phyloP scores from a whole-genome alignment of 2,797 vertebrate species.

The Vespertilio murinus region DNA sequence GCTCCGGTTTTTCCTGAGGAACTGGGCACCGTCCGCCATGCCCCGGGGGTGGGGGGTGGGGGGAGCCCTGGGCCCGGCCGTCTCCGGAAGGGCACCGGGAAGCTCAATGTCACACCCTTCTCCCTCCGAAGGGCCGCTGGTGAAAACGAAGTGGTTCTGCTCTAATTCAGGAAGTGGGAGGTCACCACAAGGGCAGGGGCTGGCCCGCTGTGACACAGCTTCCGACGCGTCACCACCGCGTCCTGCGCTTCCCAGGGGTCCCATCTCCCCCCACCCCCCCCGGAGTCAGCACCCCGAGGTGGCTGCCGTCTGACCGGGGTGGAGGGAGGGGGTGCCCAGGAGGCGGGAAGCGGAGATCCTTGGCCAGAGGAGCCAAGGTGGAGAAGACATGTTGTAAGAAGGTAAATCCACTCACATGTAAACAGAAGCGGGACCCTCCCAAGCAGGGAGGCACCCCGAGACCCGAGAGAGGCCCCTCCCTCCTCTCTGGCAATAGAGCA shows the following conservation, averaged over 20 bases:
- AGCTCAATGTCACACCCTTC: background rate
- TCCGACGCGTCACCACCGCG: background rate
- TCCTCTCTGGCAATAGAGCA: background rate
- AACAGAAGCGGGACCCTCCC: background rate
- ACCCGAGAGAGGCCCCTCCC: background rate
- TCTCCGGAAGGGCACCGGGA: background rate
- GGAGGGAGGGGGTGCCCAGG: background rate
- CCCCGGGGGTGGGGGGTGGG: too few species aligned
- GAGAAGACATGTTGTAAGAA: background rate
- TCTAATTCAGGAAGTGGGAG: slow-evolving; percentile 64
- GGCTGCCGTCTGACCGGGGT: background rate
- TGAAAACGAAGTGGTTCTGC: background rate
- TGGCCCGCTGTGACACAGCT: background rate
- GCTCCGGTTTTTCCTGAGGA: background rate
- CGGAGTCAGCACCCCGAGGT: background rate
- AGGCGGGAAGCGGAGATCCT: background rate
- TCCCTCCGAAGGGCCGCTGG: background rate
- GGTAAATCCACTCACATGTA: background rate
- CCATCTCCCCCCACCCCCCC: background rate
- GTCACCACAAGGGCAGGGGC: slow-evolving; percentile 31
- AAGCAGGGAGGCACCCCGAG: background rate
- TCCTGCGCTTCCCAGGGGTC: background rate
- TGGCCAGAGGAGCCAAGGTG: background rate
- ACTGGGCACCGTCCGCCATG: background rate
- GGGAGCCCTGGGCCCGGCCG: too few species aligned